phyloP scores from a whole-genome alignment of 2,113 vertebrate species.

The Xiphorhynchus elegans region DNA sequence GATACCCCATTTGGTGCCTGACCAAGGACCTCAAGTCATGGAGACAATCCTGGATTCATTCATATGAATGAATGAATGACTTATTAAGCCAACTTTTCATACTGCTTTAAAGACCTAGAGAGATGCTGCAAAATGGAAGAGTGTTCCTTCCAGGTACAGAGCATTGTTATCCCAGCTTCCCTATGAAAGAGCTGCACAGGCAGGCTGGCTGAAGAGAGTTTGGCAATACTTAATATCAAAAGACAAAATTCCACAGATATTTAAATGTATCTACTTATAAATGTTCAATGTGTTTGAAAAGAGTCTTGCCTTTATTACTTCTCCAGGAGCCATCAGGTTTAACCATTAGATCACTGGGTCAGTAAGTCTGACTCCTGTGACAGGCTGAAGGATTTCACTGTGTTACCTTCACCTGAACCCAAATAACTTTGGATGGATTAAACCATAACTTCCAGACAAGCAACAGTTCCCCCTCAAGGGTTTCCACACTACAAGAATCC shows the following conservation, averaged over 20 bases:
- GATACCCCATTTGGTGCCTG: not conserved
- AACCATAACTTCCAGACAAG: not conserved
- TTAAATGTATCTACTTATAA: not conserved
- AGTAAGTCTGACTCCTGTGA: not conserved
- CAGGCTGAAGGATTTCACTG: not conserved
- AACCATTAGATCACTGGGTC: accelerated
- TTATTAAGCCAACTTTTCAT: not conserved
- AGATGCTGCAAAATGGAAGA: not conserved
- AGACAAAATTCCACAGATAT: not conserved
- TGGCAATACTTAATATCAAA: not conserved
- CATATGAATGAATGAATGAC: not conserved
- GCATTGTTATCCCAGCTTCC: not conserved
- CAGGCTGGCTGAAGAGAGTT: not conserved
- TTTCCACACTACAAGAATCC: not conserved
- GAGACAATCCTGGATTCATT: not conserved
- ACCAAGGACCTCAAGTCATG: not conserved
- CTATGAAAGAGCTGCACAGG: not conserved
- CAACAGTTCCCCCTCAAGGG: not conserved
- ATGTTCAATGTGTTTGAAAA: not conserved
- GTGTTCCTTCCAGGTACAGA: not conserved
- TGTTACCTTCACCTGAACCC: not conserved
- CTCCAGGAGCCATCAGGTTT: constrained; percentile 1
- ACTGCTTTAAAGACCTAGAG: not conserved
- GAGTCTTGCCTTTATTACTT: not conserved
- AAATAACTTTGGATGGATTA: not conserved